Evolutionary conservation across 2,797 vertebrate species (phyloP).

Genomic region (Garrulus glandarius): DNA sequence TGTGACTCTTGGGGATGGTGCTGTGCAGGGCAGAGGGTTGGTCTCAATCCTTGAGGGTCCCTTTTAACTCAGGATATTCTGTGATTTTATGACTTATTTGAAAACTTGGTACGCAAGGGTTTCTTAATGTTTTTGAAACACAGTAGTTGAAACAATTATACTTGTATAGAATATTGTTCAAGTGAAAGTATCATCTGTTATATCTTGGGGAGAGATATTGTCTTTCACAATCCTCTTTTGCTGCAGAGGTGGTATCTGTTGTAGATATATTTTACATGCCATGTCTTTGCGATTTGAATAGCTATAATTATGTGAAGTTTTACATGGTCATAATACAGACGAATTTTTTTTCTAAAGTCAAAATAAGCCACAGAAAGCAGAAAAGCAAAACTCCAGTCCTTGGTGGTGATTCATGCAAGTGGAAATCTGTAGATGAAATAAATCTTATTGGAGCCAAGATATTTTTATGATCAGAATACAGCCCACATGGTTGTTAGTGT

Average conservation of each 20-base stretch:
- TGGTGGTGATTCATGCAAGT: not conserved
- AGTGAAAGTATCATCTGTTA: not conserved
- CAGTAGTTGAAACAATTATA: not conserved
- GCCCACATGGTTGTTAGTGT: not conserved
- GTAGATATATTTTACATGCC: not conserved
- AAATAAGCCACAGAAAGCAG: not conserved
- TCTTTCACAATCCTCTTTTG: not conserved
- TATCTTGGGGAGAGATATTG: not conserved
- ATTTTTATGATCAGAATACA: not conserved
- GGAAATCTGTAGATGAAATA: not conserved
- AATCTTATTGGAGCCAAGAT: not conserved
- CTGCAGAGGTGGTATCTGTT: not conserved
- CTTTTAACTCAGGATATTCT: not conserved
- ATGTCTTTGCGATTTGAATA: not conserved
- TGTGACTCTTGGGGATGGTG: not conserved
- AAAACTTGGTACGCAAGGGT: not conserved
- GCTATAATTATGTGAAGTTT: not conserved
- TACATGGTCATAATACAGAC: not conserved
- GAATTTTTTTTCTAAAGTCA: not conserved
- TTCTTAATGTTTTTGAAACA: not conserved
- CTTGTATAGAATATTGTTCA: not conserved
- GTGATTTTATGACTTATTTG: not conserved
- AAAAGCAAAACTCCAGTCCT: not conserved
- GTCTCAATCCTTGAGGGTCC: not conserved
- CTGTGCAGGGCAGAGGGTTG: not conserved